These are phyloP conservation scores for Margaritifera margaritifera DNA, from an alignment of 2,888 invertebrate genomes.

Conservation along the genomic window DNA sequence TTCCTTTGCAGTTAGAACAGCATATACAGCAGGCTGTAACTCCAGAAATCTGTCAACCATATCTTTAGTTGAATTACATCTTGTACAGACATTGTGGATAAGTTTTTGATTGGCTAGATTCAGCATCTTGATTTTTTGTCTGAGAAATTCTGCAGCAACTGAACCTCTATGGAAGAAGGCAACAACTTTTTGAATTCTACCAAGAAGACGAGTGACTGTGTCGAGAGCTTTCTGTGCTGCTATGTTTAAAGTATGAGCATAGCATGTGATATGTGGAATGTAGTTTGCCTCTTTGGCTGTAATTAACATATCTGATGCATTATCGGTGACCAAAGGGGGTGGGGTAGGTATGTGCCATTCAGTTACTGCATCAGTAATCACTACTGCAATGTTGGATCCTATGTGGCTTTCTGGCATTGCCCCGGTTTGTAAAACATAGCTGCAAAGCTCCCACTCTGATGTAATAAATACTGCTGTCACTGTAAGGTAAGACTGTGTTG, in stretches of 20 bases:
- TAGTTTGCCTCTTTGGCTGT: slow-evolving; percentile 1
- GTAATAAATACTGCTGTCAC: too few relatives aligned
- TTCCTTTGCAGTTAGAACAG: too few relatives aligned
- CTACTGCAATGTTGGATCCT: too few relatives aligned
- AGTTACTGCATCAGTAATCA: too few relatives aligned
- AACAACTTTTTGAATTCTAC: slow-evolving; percentile 5
- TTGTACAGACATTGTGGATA: not conserved
- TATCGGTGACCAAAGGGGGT: slow-evolving; percentile 6
- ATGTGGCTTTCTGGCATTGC: too few relatives aligned
- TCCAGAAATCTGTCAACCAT: not conserved
- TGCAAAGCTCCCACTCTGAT: too few relatives aligned
- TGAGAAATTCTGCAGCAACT: slow-evolving; percentile 10
- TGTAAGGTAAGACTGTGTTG: too few relatives aligned
- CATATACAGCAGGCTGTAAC: too few relatives aligned
- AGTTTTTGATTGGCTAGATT: slow-evolving; percentile 1
- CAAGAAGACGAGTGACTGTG: slow-evolving; percentile 6
- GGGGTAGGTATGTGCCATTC: too few relatives aligned
- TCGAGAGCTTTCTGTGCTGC: slow-evolving; percentile 12
- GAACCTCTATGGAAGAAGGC: slow-evolving; percentile 12
- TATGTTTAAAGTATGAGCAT: slow-evolving; percentile 14
- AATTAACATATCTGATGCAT: slow-evolving; percentile 7
- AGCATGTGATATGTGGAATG: slow-evolving; percentile 7
- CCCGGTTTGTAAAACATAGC: too few relatives aligned
- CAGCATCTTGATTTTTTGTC: slow-evolving; percentile 5
- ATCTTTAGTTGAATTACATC: slow-evolving; percentile 1